Evolutionary conservation across 2,797 vertebrate species (phyloP).

Genomic region (Sardinella longiceps): DNA sequence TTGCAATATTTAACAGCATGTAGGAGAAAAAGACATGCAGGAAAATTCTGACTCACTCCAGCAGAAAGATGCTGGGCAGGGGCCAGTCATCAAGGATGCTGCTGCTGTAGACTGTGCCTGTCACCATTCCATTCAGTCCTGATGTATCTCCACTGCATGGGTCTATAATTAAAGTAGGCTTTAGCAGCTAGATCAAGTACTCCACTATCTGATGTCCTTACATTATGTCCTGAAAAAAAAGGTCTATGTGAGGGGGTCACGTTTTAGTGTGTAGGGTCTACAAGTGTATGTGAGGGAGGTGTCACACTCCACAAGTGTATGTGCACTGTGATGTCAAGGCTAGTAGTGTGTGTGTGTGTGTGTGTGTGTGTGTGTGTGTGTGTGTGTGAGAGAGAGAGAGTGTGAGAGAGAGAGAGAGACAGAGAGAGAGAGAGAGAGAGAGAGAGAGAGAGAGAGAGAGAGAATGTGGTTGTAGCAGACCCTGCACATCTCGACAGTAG

Average conservation of each 20-base stretch:
- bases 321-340: background rate
- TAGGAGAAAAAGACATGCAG: background rate
- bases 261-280: conserved; percentile 24
- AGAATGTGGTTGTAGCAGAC: background rate
- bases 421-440: background rate
- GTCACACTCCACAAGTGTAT: background rate
- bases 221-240: background rate
- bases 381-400: background rate
- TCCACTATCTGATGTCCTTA: background rate
- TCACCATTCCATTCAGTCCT: background rate
- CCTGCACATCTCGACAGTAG: background rate
- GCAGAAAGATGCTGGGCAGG: background rate
- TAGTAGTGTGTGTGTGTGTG: conserved; percentile 6
- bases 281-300: conserved; percentile 2
- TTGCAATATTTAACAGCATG: background rate
- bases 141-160: background rate
- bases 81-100: background rate
- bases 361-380: conserved; percentile 32
- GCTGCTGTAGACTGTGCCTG: background rate
- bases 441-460: background rate
- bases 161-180: background rate
- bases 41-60: background rate
- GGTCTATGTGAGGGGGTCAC: background rate
- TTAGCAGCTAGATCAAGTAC: background rate
- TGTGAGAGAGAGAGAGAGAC: background rate